Percentiles rank a stretch among this genome's conserved stretches.
phyloP scores from a whole-genome alignment of 2,797 vertebrate genomes.

The Phrynocephalus forsythii region DNA sequence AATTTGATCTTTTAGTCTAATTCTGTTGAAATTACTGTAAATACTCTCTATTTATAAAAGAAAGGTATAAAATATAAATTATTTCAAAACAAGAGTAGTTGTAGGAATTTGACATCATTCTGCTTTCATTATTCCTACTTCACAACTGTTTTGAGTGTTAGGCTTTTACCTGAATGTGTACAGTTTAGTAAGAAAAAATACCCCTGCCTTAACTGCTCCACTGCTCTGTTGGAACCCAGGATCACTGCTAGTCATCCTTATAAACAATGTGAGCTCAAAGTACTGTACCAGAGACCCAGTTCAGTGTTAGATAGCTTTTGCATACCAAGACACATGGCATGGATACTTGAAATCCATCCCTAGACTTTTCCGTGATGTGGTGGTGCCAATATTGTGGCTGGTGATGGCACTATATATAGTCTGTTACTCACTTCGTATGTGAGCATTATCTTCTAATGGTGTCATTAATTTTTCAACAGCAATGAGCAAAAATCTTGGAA shows the following conservation, averaged over 20 bases:
- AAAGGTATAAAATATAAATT: background rate
- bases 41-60: background rate
- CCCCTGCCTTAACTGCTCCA: background rate
- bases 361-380: background rate
- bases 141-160: background rate
- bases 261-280: background rate
- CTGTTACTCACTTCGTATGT: conserved; percentile 48
- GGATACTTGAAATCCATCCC: background rate
- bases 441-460: conserved; percentile 49
- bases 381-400: background rate
- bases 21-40: background rate
- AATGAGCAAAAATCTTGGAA: conserved; percentile 43
- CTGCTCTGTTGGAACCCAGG: background rate
- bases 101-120: background rate
- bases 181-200: background rate
- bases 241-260: background rate
- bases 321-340: background rate
- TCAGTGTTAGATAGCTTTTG: background rate
- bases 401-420: conserved; percentile 21
- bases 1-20: background rate
- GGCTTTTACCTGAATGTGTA: background rate
- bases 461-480: conserved; percentile 58
- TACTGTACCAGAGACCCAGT: too few relatives aligned
- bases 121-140: background rate
- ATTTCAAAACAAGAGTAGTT: background rate